Base-by-base conservation (phyloP, 2,113 vertebrate genomes). In the Axis porcinus region DNA sequence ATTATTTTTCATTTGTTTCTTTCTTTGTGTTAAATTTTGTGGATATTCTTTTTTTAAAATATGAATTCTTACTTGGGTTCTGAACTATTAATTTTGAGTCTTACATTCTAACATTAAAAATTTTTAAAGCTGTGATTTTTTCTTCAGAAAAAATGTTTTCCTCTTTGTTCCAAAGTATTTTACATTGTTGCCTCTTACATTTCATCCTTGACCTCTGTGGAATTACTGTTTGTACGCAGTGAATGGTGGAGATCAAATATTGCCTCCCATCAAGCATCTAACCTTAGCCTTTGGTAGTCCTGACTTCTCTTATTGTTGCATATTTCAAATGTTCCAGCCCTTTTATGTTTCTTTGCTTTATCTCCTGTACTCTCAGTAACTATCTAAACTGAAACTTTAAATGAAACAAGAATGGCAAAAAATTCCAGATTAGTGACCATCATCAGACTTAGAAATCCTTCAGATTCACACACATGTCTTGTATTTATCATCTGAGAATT, bases 41-140 rank as follows among this genome's bases (percentile, higher is more conserved):
- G 21, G 21, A 79, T 78, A 16, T 57, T 83, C 3, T 78, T 86
- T 62, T 62, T 45, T 78, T 19, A 0, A 54, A 55, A 67, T 43
- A 27, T 50, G 70, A 81, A 43, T 86, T 76, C 16, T 5, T 62
- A 92, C 57, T 97, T 86, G 36, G 7, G 2, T 78, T 70, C 43
- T 85, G 74, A 89, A n/a, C 21, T 94, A 78, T 58, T 87, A 62
- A 43, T 83, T 82, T 88, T 92, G 70, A 88, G 2, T 62, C 7
- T 7, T 88, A 40, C 84, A 88, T 86, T 82, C 12, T 83, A 92
- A 78, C 86, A 64, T 86, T 60, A 78, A 94, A 33, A 8, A 3
- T 33, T 85, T 94, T 76, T 27, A 58, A 96, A 89, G 27, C 9
- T n/a, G 55, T 83, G 15, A 40, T 83, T 40, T 86, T 91, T 86